A percentile compares a stretch with the other conserved stretches of the same genome.
phyloP scores from a whole-genome alignment of 2,113 vertebrate species.

The Cygnus atratus region DNA sequence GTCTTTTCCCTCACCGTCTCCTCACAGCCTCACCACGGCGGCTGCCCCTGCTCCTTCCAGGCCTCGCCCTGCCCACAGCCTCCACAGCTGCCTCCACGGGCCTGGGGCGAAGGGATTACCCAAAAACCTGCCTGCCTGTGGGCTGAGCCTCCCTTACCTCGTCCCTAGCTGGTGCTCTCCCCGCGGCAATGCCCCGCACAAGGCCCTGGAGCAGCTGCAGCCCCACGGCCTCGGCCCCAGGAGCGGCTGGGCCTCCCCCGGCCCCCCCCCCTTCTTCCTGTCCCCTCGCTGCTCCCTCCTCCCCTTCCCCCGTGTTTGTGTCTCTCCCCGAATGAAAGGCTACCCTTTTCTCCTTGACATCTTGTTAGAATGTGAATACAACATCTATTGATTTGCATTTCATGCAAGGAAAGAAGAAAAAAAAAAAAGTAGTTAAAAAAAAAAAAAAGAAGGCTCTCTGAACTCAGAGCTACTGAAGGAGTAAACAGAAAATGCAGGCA shows the following conservation, averaged over 20 bases:
- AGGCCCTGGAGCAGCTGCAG: neutral
- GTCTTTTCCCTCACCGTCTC: neutral
- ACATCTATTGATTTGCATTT: conserved; percentile 81
- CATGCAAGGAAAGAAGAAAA: conserved; percentile 39
- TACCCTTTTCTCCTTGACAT: conserved; percentile 80
- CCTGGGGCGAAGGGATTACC: too few relatives aligned
- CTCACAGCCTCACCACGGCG: neutral
- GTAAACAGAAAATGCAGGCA: neutral
- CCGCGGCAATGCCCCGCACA: neutral
- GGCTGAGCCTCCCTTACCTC: neutral
- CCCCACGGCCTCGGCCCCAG: neutral
- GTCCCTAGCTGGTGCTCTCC: neutral
- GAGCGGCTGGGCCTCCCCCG: neutral
- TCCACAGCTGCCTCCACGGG: rapidly evolving
- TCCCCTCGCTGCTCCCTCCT: conserved; percentile 23
- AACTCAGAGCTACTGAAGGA: conserved; percentile 27
- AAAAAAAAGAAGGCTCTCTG: neutral
- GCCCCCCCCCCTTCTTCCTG: neutral
- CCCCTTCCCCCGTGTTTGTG: neutral
- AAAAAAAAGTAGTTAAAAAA: neutral
- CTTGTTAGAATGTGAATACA: conserved; percentile 77
- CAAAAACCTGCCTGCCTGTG: rapidly evolving
- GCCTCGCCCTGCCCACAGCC: neutral
- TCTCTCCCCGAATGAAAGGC: conserved; percentile 72
- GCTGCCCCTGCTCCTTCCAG: neutral